A percentile compares a stretch with the other conserved stretches of the same genome.
Evolutionary conservation across 1,140 invertebrate species (phyloP).

Genomic region (Cephus cinctus): DNA sequence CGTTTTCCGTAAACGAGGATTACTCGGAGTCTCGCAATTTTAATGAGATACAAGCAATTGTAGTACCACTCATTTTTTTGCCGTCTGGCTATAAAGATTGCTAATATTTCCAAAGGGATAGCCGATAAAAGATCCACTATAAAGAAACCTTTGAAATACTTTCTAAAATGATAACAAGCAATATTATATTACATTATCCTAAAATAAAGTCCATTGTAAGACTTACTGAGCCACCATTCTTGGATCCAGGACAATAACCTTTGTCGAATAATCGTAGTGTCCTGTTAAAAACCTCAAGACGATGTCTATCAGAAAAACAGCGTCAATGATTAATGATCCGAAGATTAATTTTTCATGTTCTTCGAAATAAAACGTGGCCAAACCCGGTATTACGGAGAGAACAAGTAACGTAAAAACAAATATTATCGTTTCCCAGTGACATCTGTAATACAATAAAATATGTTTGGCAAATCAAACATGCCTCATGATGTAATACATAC

Average conservation of each 20-base stretch:
- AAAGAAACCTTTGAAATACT: conserved; percentile 38
- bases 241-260: conserved; percentile 29
- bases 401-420: conserved; percentile 18
- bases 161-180: conserved; percentile 22
- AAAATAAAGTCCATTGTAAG: conserved; percentile 2
- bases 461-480: background rate
- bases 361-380: conserved; percentile 28
- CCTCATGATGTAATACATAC: background rate
- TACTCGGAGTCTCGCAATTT: conserved; percentile 37
- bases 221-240: conserved; percentile 33
- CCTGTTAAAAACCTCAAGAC: conserved; percentile 41
- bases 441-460: conserved; percentile 21
- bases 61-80: conserved; percentile 21
- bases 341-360: conserved; percentile 7
- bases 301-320: conserved; percentile 30
- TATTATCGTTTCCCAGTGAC: conserved; percentile 40
- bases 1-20: conserved; percentile 28
- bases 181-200: conserved; percentile 8
- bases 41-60: conserved; percentile 32
- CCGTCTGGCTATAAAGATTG: conserved; percentile 7
- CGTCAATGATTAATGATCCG: conserved; percentile 19
- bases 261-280: conserved; percentile 33
- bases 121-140: conserved; percentile 32
- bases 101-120: conserved; percentile 33
- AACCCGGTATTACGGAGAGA: conserved; percentile 26